Evolutionary conservation across 2,888 invertebrate species (phyloP).

Genomic region (Volucella bombylans): DNA sequence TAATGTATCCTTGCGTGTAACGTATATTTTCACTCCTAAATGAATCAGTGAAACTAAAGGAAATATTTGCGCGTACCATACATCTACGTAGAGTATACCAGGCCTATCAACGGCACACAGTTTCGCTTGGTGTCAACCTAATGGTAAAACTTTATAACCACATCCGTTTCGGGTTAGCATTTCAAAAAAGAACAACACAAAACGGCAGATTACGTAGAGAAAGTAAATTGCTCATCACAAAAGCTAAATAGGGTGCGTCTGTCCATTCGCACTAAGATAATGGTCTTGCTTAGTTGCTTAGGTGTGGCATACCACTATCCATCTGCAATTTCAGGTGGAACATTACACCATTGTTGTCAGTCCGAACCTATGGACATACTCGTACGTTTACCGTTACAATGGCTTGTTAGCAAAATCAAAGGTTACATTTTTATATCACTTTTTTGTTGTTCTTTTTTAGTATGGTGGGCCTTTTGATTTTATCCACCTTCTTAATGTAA

Average conservation of each 20-base stretch:
- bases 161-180: slow-evolving; percentile 29
- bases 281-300: slow-evolving; percentile 2
- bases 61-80: slow-evolving; percentile 2
- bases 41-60: slow-evolving; percentile 14
- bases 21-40: not conserved
- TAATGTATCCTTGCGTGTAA: slow-evolving; percentile 25
- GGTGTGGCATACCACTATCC: slow-evolving; percentile 30
- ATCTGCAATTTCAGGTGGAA: not conserved
- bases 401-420: slow-evolving; percentile 49
- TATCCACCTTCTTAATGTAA: not conserved
- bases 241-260: slow-evolving; percentile 39
- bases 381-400: not conserved
- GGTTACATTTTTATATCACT: slow-evolving; percentile 31
- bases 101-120: not conserved
- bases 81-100: not conserved
- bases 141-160: slow-evolving; percentile 23
- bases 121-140: slow-evolving; percentile 21
- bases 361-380: slow-evolving; percentile 3
- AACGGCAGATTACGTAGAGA: slow-evolving; percentile 29
- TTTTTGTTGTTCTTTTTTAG: not conserved
- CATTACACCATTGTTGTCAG: not conserved
- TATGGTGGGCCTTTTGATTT: slow-evolving; percentile 5
- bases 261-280: slow-evolving; percentile 40
- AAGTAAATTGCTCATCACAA: slow-evolving; percentile 38
- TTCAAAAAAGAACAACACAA: slow-evolving; percentile 16